Base-by-base conservation (phyloP, 2,888 invertebrate genomes). In the Hesperia comma region DNA sequence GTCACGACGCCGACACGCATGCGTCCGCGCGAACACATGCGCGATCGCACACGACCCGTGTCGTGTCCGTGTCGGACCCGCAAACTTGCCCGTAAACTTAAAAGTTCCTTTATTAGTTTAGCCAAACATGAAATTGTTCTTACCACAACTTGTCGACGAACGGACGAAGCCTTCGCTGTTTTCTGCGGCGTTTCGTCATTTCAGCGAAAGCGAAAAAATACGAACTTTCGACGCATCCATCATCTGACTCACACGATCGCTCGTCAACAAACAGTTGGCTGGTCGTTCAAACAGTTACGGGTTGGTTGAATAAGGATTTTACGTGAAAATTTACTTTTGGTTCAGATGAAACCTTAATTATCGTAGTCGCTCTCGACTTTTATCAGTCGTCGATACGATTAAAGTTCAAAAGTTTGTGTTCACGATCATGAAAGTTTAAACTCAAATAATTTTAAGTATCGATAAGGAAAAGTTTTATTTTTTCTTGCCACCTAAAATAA, bases 31-130 rank as follows among this genome's bases (percentile, higher is more conserved):
- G 49, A 49, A 49, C 71, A 69, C 71, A 70, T 69, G 77, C 81
- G 83, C 82, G 76, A 76, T 78, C 79, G 75, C 78, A 71, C 71
- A 63, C 66, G 70, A 69, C 81, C 77, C 77, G 81, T 76, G 79
- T 75, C 79, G 77, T 78, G 77, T 78, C 79, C 78, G 78, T 77
- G 64, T 58, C 64, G 64, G 53, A 53, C 53, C 5, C n/a, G 0
- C 7, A 53, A 32, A 53, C 76, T 75, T 75, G 63, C 68, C 64
- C 68, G 71, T 72, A 68, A 26, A 69, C 69, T 74, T 73, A 75
- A 76, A 76, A 77, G 76, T 77, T 77, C 64, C 71, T 74, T 75
- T 75, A 77, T 77, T 77, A 77, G 72, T 75, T 73, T 71, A 72
- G 71, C 72, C 72, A 69, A 72, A 70, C 72, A 71, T 68, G 70